Percentiles rank a stretch among this genome's conserved stretches.
These are phyloP conservation scores for Gerosis bhagava DNA, from an alignment of 2,888 invertebrate genomes.

Conservation along the genomic window DNA sequence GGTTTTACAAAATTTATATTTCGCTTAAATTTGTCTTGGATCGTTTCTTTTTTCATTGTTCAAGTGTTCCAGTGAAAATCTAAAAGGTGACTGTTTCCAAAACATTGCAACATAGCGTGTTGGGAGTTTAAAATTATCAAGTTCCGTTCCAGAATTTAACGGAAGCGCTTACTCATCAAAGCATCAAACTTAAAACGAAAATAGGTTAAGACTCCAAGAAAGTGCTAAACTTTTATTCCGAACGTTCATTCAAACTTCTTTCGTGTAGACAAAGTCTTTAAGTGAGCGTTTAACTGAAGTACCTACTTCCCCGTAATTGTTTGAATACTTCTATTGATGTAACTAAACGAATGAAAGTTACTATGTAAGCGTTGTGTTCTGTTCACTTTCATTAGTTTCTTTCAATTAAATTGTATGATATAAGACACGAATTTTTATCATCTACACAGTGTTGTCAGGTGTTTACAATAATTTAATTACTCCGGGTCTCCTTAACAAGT, in stretches of 20 bases:
- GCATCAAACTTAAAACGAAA: constrained; percentile 41
- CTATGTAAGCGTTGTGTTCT: no score
- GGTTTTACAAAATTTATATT: constrained; percentile 61
- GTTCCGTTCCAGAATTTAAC: constrained; percentile 43
- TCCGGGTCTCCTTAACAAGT: no score
- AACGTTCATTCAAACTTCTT: constrained; percentile 24
- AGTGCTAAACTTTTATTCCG: constrained; percentile 28
- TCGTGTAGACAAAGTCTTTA: constrained; percentile 24
- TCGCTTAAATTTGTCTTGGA: constrained; percentile 53
- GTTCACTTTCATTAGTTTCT: no score
- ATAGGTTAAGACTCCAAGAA: constrained; percentile 34
- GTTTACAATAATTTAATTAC: no score
- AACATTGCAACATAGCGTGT: constrained; percentile 46
- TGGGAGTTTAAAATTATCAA: constrained; percentile 44
- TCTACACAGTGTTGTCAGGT: no score
- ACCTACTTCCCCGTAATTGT: constrained; percentile 23
- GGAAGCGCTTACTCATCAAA: constrained; percentile 48
- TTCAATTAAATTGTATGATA: no score
- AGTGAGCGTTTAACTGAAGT: constrained; percentile 24
- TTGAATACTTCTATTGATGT: constrained; percentile 10
- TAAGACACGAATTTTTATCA: no score
- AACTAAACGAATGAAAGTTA: constrained; percentile 4
- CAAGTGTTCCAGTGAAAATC: constrained; percentile 37
- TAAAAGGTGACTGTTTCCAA: constrained; percentile 42
- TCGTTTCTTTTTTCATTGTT: constrained; percentile 36